Evolutionary conservation across 2,113 vertebrate species (phyloP).

Genomic region (Beaufortia kweichowensis): DNA sequence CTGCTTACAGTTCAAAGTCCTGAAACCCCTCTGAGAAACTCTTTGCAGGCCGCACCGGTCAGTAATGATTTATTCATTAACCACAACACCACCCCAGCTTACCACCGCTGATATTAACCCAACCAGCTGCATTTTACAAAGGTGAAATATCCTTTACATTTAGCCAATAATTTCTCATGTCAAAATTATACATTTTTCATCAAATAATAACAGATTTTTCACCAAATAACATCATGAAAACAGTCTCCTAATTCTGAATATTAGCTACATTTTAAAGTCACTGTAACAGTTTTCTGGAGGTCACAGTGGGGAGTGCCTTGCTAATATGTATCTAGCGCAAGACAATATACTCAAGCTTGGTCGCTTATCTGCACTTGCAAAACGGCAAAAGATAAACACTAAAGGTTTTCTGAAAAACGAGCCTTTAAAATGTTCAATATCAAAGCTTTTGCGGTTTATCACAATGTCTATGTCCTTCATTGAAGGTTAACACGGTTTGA

Average conservation of each 20-base stretch:
- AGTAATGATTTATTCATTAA: constrained; percentile 48
- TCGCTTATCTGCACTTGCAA: background rate
- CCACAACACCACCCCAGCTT: constrained; percentile 35
- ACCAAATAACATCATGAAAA: too few relatives aligned
- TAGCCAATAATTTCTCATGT: too few relatives aligned
- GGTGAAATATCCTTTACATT: too few relatives aligned
- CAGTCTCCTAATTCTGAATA: too few relatives aligned
- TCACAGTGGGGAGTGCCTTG: background rate
- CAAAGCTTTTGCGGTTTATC: background rate
- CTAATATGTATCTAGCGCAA: constrained; percentile 17
- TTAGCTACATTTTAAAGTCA: too few relatives aligned
- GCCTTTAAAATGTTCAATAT: background rate
- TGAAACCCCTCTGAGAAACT: constrained; percentile 22
- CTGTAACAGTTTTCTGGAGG: constrained; percentile 33
- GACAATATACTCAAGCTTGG: background rate
- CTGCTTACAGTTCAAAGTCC: constrained; percentile 49
- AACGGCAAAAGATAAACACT: constrained; percentile 5
- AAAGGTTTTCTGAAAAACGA: background rate
- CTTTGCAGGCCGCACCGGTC: background rate
- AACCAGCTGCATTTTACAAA: too few relatives aligned
- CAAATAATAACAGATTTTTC: too few relatives aligned
- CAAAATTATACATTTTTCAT: too few relatives aligned
- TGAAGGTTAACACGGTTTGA: constrained; percentile 12
- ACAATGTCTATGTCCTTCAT: constrained; percentile 14
- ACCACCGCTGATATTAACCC: constrained; percentile 34